Evolutionary conservation across 2,888 invertebrate species (phyloP), one percentile per base, ranked within the genome.

Genomic region (Brenthis daphne): DNA sequence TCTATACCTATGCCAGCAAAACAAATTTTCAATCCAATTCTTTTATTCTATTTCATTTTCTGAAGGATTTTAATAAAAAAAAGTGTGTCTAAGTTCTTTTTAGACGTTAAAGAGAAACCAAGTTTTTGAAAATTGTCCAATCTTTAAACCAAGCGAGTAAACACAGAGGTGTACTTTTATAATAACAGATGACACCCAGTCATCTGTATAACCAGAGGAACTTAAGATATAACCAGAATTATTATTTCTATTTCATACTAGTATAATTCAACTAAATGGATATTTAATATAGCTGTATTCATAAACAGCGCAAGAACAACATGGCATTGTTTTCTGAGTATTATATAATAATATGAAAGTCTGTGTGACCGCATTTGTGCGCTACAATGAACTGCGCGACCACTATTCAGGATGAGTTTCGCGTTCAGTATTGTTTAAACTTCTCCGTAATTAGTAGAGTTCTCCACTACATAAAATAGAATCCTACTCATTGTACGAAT

Each of bases 341-440:
- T 63, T 89, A 87, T 89, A 89, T 89, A 89, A 81, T 82, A 82
- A 86, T 87, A 84, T 85, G 84, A 83, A 82, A 80, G 86, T 87
- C 86, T 84, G 85, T 87, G 87, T 87, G 91, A 88, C 90, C 90
- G 91, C 90, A 87, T 90, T 90, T 86, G 87, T 83, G 84, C 79
- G 77, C 82, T 83, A 91, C 90, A 91, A 91, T 91, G 89, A 89
- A 82, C 86, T 82, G 81, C 82, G 81, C 83, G 83, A 85, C 82
- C 86, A 86, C 88, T 87, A 85, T 88, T 89, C 83, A 85, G 88
- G 88, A 89, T 89, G 90, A 91, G 90, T 90, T 91, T 89, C 83
- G 84, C 85, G 90, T 90, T 89, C 90, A 90, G 90, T 90, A 92
- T 92, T 92, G 91, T 92, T 92, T 87, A 90, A 91, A 92, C 89